Conservation (phyloP, 2,113 vertebrate genomes). For the Fulmarus glacialis region DNA sequence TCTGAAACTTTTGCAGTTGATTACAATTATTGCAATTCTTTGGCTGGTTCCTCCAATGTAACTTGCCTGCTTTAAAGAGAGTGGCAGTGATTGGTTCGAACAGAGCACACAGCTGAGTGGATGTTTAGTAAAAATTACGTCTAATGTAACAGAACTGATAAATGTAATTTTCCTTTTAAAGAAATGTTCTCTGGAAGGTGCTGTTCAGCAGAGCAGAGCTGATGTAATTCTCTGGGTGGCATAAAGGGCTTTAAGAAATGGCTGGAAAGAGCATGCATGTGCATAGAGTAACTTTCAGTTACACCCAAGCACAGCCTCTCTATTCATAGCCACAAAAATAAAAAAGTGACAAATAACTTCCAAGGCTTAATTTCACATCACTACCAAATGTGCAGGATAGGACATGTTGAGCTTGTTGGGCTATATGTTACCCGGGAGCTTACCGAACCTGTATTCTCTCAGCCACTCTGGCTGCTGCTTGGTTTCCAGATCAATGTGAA, state of each 20-base stretch:
- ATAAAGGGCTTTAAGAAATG: not conserved
- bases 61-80: not conserved
- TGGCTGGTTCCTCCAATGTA: not conserved
- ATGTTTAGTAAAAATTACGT: not conserved
- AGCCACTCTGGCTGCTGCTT: not conserved
- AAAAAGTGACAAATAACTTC: not conserved
- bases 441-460: not conserved
- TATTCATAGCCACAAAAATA: not conserved
- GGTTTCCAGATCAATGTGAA: not conserved
- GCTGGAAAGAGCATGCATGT: fast-evolving
- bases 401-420: not conserved
- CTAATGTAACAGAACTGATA: not conserved
- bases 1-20: not conserved
- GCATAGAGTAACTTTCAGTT: not conserved
- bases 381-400: not conserved
- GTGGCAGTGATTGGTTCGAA: not conserved
- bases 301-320: not conserved
- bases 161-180: not conserved
- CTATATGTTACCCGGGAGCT: not conserved
- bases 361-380: not conserved
- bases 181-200: not conserved
- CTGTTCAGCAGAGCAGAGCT: not conserved
- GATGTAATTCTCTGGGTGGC: not conserved
- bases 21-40: not conserved
- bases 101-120: not conserved